Percentiles rank a stretch among this genome's conserved stretches.
phyloP scores from a whole-genome alignment of 2,888 invertebrate species.

The Campopleginae sp. region DNA sequence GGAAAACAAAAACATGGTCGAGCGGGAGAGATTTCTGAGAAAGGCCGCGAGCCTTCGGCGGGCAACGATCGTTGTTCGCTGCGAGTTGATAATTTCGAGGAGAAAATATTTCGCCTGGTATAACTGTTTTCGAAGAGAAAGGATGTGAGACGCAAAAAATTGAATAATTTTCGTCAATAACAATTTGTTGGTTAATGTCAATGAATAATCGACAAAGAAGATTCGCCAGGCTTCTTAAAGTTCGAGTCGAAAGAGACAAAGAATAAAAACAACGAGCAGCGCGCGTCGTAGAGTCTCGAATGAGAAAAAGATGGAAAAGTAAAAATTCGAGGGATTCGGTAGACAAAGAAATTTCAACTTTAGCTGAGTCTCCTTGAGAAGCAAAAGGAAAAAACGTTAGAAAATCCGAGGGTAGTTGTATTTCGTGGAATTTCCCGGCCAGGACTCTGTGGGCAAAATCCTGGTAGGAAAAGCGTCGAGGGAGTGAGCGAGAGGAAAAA shows the following conservation, averaged over 20 bases:
- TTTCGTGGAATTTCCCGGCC: constrained; percentile 59
- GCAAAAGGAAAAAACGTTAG: constrained; percentile 22
- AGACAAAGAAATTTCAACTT: not conserved
- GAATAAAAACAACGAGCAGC: not conserved
- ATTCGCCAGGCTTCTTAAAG: too few species aligned
- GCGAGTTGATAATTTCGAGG: not conserved
- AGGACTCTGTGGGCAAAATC: constrained; percentile 64
- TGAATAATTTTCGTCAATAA: constrained; percentile 34
- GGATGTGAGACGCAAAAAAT: not conserved
- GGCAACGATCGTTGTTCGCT: not conserved
- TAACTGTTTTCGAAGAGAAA: constrained; percentile 10
- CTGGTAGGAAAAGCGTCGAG: constrained; percentile 72
- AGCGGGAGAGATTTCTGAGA: not conserved
- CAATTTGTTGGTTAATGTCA: constrained; percentile 36
- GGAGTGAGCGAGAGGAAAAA: not conserved
- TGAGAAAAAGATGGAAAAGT: not conserved
- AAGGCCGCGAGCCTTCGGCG: not conserved
- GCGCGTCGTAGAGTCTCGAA: not conserved
- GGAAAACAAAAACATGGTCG: constrained; percentile 6
- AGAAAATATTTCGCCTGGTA: constrained; percentile 37
- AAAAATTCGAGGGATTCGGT: not conserved
- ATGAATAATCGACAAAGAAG: not conserved
- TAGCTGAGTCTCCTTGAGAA: not conserved
- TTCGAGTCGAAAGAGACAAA: constrained; percentile 15
- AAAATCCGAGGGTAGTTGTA: not conserved